phyloP scores from a whole-genome alignment of 2,113 vertebrate genomes.

The Mus pahari region DNA sequence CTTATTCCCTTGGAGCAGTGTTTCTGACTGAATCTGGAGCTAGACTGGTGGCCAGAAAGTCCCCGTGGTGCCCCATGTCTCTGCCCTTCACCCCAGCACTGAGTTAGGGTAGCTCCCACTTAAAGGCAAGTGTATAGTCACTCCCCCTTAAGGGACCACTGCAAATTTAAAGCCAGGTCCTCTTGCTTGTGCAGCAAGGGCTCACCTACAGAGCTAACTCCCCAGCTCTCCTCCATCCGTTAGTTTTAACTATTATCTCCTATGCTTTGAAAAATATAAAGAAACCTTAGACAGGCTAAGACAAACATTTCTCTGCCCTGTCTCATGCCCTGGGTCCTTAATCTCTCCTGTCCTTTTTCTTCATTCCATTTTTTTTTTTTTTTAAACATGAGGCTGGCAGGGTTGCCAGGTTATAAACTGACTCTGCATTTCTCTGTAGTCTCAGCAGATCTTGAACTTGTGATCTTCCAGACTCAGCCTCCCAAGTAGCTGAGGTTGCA shows the following conservation, averaged over 20 bases:
- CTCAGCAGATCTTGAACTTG: background rate
- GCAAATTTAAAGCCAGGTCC: background rate
- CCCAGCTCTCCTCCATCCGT: background rate
- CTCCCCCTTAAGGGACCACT: too few relatives aligned
- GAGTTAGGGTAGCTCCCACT: background rate
- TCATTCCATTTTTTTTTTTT: background rate
- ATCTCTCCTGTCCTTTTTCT: background rate
- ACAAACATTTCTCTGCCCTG: background rate
- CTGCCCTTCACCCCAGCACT: too few relatives aligned
- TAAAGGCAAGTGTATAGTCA: background rate
- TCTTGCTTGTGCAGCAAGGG: background rate
- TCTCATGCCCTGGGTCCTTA: background rate
- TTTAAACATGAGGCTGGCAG: background rate
- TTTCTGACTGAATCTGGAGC: background rate
- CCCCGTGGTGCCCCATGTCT: background rate
- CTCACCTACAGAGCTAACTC: background rate
- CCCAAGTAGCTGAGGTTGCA: background rate
- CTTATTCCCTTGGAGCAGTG: background rate
- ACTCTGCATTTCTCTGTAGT: background rate
- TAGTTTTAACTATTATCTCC: constrained; percentile 7
- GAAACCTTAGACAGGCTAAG: constrained; percentile 2
- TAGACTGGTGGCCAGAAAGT: background rate
- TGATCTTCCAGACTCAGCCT: background rate
- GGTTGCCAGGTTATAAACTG: background rate
- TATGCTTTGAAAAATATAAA: constrained; percentile 34